phyloP scores from a whole-genome alignment of 2,888 invertebrate genomes.

The Drosophila phalerata region DNA sequence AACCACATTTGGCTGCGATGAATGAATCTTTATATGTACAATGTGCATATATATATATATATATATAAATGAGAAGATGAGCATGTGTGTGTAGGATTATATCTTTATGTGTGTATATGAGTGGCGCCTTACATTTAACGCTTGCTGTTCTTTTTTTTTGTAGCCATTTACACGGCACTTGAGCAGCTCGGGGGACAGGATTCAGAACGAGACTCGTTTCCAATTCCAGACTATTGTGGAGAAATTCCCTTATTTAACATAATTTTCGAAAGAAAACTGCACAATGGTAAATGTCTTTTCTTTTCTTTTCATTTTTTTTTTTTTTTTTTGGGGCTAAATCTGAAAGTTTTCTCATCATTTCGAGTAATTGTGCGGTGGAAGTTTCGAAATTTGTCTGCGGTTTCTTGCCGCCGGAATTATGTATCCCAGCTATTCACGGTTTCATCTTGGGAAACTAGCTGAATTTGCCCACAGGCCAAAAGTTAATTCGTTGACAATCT shows the following conservation, averaged over 20 bases:
- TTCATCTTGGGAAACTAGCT: slow-evolving; percentile 36
- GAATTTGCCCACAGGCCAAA: slow-evolving; percentile 42
- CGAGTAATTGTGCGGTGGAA: slow-evolving; percentile 68
- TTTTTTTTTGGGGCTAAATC: background rate
- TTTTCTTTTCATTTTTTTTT: background rate
- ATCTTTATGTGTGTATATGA: slow-evolving; percentile 1
- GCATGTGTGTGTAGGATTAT: background rate
- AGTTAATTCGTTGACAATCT: slow-evolving; percentile 61
- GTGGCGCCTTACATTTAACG: slow-evolving; percentile 16
- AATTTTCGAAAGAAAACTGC: slow-evolving; percentile 29
- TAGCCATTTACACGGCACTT: slow-evolving; percentile 67
- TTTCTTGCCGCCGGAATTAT: slow-evolving; percentile 46
- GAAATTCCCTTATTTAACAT: slow-evolving; percentile 26
- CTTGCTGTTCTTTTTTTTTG: slow-evolving; percentile 36
- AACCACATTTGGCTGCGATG: slow-evolving; percentile 42
- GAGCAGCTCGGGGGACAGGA: slow-evolving; percentile 20
- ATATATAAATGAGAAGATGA: background rate
- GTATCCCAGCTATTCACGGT: slow-evolving; percentile 18
- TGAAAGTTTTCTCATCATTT: slow-evolving; percentile 71
- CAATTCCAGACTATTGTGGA: background rate
- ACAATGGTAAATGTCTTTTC: slow-evolving; percentile 40
- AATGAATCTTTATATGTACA: slow-evolving; percentile 25
- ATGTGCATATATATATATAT: slow-evolving; percentile 5
- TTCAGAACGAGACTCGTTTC: slow-evolving; percentile 3
- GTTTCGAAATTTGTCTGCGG: slow-evolving; percentile 64